Percentiles rank a stretch among this genome's conserved stretches.
phyloP scores from a whole-genome alignment of 2,113 vertebrate species.

The Perccottus glenii region DNA sequence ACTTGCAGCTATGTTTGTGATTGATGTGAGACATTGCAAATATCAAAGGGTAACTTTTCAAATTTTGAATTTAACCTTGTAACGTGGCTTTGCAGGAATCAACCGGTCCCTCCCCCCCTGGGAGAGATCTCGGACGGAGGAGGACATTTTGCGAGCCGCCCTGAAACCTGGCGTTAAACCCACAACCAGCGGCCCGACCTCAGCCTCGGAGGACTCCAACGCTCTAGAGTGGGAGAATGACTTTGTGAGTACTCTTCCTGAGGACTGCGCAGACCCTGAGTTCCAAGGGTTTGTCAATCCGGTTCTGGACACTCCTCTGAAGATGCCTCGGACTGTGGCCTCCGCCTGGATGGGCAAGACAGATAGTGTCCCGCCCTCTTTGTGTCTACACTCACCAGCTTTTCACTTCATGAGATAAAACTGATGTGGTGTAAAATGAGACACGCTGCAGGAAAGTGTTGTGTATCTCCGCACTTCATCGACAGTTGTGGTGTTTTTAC shows the following conservation, averaged over 20 bases:
- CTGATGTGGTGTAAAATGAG: slow-evolving; percentile 36
- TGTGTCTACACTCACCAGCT: slow-evolving; percentile 59
- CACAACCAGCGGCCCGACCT: slow-evolving; percentile 84
- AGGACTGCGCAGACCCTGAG: slow-evolving; percentile 87
- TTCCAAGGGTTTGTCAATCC: slow-evolving; percentile 95
- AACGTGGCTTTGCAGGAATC: slow-evolving; percentile 81
- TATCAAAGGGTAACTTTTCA: too few species aligned
- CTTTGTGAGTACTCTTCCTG: slow-evolving; percentile 89
- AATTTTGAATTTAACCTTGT: not conserved
- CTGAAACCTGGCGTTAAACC: slow-evolving; percentile 79
- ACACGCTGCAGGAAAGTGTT: slow-evolving; percentile 34
- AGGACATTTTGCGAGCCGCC: slow-evolving; percentile 93
- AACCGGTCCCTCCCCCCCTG: slow-evolving; percentile 86
- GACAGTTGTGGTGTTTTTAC: slow-evolving; percentile 18
- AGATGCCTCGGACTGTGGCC: slow-evolving; percentile 50
- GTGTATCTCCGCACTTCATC: slow-evolving; percentile 21
- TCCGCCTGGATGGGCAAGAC: slow-evolving; percentile 76
- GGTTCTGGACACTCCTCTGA: slow-evolving; percentile 84
- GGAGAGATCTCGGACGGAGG: slow-evolving; percentile 94
- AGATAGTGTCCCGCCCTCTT: slow-evolving; percentile 76
- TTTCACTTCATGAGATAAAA: slow-evolving; percentile 47
- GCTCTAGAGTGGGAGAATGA: slow-evolving; percentile 98
- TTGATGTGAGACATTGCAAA: too few species aligned
- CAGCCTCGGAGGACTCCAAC: slow-evolving; percentile 91
- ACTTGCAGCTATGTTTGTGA: too few species aligned